A percentile compares a stretch with the other conserved stretches of the same genome.
Conservation (phyloP, 2,113 vertebrate genomes). For the Peucedramus taeniatus region DNA sequence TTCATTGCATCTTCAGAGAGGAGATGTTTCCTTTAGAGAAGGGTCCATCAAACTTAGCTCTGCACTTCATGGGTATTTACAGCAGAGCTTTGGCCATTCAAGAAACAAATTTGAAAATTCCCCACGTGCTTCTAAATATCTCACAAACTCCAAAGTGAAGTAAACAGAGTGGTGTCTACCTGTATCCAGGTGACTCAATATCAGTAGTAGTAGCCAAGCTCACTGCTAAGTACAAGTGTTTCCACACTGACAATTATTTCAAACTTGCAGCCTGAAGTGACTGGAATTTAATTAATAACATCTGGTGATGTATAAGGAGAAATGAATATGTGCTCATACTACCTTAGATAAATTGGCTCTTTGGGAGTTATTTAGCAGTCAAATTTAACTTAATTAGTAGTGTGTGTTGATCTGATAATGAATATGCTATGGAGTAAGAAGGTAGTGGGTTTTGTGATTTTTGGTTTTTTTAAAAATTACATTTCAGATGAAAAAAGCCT, state of each 20-base stretch:
- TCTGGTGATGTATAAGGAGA: background rate
- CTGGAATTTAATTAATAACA: slow-evolving; percentile 40
- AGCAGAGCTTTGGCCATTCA: background rate
- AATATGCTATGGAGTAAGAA: background rate
- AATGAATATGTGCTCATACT: background rate
- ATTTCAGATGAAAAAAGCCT: background rate
- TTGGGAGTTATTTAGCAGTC: background rate
- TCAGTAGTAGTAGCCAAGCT: background rate
- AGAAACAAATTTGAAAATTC: background rate
- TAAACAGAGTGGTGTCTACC: background rate
- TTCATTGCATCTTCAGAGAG: background rate
- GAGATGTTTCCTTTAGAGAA: background rate
- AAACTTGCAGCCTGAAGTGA: background rate
- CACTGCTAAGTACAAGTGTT: background rate
- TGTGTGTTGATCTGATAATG: slow-evolving; percentile 17
- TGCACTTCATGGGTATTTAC: background rate
- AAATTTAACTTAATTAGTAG: slow-evolving; percentile 28
- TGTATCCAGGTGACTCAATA: background rate
- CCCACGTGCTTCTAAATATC: background rate
- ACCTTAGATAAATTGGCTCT: slow-evolving; percentile 14
- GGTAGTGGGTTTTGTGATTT: background rate
- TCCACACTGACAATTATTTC: background rate
- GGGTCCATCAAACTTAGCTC: background rate
- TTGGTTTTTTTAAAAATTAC: background rate
- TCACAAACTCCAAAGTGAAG: background rate